Evolutionary conservation across 2,797 vertebrate species (phyloP), one percentile per base, ranked within the genome.

Genomic region (Loris lydekkerianus): DNA sequence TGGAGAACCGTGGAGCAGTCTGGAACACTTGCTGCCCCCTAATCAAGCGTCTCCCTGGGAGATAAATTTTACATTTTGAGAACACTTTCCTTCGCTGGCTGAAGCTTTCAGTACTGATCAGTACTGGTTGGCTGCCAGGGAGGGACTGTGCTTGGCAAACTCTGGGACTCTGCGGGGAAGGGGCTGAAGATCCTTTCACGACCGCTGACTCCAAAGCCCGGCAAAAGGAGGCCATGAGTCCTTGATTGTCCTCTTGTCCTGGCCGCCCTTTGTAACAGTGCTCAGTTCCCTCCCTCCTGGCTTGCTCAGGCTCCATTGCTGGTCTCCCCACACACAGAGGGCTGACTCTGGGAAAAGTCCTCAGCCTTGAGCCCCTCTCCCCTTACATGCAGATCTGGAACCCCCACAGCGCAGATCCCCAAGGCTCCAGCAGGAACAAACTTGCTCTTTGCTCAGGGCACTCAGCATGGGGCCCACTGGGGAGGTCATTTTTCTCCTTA

Each of bases 81-180:
- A 98, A 97, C 88, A 73, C 65, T 69, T 6, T 87, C 96, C 93
- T 95, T 53, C 77, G 97, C 89, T 63, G 84, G 77, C 96, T 73
- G 63, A 97, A 96, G 95, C 87, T 98, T 98, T 97, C 97, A 83
- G n/a, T 96, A 97, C 97, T 97, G 97, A 98, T 98, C 80, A 91
- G 96, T 93, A 83, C 80, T 17, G 85, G 94, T 82, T 20, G 85
- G 94, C 97, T 95, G 97, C 63, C 34, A 75, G 87, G 84, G 73
- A 86, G 58, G 91, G 86, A 61, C 21, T 63, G 43, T 60, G 70
- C 73, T 89, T 93, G 87, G 94, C 83, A 89, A 53, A 27, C 23
- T 14, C n/a, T 40, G 63, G 76, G 53, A 92, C 53, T 29, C 75
- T 40, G 61, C 87, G 89, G n/a, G 58, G 78, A 77, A 56, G 40